Conservation (phyloP, 2,888 invertebrate species). For the Cataglyphis livida region DNA sequence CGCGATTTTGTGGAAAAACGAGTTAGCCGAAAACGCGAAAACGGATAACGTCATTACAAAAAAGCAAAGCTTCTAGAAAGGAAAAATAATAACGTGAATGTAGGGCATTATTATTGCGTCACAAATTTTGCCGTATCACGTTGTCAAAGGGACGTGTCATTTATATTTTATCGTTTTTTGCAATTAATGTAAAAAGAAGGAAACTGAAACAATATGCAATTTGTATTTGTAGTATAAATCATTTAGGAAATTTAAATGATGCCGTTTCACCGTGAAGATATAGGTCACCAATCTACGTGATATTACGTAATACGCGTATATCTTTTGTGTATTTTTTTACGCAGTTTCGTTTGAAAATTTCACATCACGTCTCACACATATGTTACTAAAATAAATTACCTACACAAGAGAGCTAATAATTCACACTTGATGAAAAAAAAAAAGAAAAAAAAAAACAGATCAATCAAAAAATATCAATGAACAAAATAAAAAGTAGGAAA, state of each 20-base stretch:
- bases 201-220: slow-evolving; percentile 23
- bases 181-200: slow-evolving; percentile 35
- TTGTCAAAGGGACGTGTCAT: not conserved
- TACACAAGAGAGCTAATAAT: not conserved
- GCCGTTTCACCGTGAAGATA: slow-evolving; percentile 22
- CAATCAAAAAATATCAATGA: slow-evolving; percentile 15
- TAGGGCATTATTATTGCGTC: slow-evolving; percentile 11
- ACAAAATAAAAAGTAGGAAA: not conserved
- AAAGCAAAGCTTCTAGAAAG: not conserved
- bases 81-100: slow-evolving; percentile 1
- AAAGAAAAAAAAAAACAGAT: not conserved
- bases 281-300: slow-evolving; percentile 18
- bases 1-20: not conserved
- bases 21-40: not conserved
- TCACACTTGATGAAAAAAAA: not conserved
- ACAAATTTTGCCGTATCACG: not conserved
- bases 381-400: slow-evolving; percentile 23
- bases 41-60: not conserved
- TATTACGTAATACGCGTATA: slow-evolving; percentile 1
- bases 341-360: slow-evolving; percentile 21
- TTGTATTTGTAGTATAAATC: slow-evolving; percentile 37
- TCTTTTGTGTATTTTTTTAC: slow-evolving; percentile 20
- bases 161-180: not conserved
- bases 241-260: slow-evolving; percentile 29
- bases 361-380: slow-evolving; percentile 12